Evolutionary conservation across 2,888 invertebrate genomes (phyloP), one percentile per base, ranked within the genome.

Genomic region (Pocota personata): DNA sequence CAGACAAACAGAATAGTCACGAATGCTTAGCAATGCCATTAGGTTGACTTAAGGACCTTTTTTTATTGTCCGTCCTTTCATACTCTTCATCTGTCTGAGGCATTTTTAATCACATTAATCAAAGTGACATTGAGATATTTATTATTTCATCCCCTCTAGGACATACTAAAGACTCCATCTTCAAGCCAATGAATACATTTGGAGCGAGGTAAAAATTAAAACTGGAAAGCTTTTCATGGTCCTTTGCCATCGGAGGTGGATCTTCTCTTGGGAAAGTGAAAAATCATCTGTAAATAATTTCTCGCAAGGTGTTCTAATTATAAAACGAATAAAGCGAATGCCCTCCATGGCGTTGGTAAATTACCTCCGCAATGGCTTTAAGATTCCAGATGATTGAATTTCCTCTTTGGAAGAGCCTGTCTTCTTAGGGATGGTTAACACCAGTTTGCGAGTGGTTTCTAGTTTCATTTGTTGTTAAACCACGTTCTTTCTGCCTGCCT

Each of bases 91-190:
- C 46, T 58, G 14, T 10, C 6, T 3, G 1, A 43, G 40, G 52
- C 19, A 72, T 55, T 83, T 78, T 79, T 83, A 83, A 83, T 83
- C 67, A 69, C 67, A 83, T 83, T 83, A 75, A 83, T 83, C 83
- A 83, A 67, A 73, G 67, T 78, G 73, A 78, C 83, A 60, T 58
- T 58, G 60, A 67, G 72, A 78, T 67, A 83, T 78, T 83, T 73
- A 67, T 71, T 73, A 67, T 78, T 37, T 27, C 55, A 19, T 21
- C 14, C 43, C 48, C 57, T 21, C 21, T 12, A 27, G 24, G 71
- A 24, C 24, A 57, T 14, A 62, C 52, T 2, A 0, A 50, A 21
- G 35, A 27, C 37, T 16, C 7, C 7, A 55, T 40, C 27, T 27
- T 21, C 2, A 46, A 46, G 14, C 48, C 32, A 24, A 50, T 37